Evolutionary conservation across 2,888 invertebrate species (phyloP).

Genomic region (Macrophya annulata): DNA sequence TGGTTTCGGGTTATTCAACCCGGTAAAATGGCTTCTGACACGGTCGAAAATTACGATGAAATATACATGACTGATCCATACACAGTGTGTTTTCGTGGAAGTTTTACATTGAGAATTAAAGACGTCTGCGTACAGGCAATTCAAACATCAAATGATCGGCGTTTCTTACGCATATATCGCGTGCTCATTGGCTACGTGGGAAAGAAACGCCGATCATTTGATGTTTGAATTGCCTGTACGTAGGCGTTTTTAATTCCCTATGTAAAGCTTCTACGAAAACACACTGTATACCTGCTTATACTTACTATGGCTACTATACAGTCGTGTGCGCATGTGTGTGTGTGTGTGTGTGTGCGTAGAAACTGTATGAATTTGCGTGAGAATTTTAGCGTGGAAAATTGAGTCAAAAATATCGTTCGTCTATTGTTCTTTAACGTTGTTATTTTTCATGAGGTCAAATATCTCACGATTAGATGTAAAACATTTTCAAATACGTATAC

Average conservation of each 20-base stretch:
- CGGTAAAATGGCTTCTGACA: slow-evolving; percentile 40
- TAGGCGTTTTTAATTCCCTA: too few relatives aligned
- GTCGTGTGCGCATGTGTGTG: not conserved
- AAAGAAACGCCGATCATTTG: too few relatives aligned
- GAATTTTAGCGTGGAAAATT: slow-evolving; percentile 5
- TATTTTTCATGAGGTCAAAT: slow-evolving; percentile 34
- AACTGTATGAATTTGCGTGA: not conserved
- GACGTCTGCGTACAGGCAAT: too few relatives aligned
- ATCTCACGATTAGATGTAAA: not conserved
- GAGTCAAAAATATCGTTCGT: slow-evolving; percentile 13
- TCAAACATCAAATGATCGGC: too few relatives aligned
- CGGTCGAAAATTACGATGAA: slow-evolving; percentile 10
- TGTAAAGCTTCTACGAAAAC: too few relatives aligned
- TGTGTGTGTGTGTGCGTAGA: not conserved
- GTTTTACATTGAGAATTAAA: too few relatives aligned
- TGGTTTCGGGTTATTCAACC: slow-evolving; percentile 49
- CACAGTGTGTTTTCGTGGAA: too few relatives aligned
- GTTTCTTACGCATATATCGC: too few relatives aligned
- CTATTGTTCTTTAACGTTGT: not conserved
- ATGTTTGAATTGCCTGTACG: too few relatives aligned
- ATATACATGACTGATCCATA: slow-evolving; percentile 10
- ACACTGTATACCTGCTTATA: too few relatives aligned
- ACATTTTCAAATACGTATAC: not conserved
- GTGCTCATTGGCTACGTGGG: too few relatives aligned
- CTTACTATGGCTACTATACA: not conserved